phyloP scores from a whole-genome alignment of 2,888 invertebrate genomes.

The Synanthedon myopaeformis region DNA sequence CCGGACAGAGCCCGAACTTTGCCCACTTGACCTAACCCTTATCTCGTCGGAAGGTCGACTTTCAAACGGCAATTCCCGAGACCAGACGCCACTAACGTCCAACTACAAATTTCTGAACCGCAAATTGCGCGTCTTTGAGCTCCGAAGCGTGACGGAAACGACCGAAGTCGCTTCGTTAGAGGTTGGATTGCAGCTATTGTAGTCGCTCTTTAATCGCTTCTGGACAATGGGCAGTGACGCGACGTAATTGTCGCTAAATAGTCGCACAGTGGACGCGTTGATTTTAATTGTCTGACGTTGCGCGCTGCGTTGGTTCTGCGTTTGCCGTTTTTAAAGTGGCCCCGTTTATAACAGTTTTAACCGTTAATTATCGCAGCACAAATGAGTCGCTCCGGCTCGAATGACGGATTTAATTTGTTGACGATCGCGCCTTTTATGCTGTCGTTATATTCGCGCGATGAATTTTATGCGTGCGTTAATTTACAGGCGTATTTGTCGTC shows the following conservation, averaged over 20 bases:
- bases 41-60: conserved; percentile 33
- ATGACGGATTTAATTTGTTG: conserved; percentile 50
- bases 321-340: conserved; percentile 21
- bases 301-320: conserved; percentile 7
- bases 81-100: conserved; percentile 16
- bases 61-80: conserved; percentile 41
- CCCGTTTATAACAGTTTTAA: conserved; percentile 41
- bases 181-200: conserved; percentile 59
- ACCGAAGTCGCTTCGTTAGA: conserved; percentile 65
- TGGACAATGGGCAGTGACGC: conserved; percentile 62
- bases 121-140: conserved; percentile 65
- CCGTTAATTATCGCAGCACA: conserved; percentile 48
- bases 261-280: conserved; percentile 35
- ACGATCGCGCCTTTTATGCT: conserved; percentile 41
- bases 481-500: conserved; percentile 15
- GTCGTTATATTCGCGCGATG: conserved; percentile 46
- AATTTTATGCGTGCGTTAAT: conserved; percentile 40
- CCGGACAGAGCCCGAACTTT: conserved; percentile 28
- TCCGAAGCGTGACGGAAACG: conserved; percentile 53
- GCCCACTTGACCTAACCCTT: conserved; percentile 36
- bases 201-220: conserved; percentile 45
- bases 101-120: conserved; percentile 47
- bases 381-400: conserved; percentile 42
- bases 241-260: conserved; percentile 62
- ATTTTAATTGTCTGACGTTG: conserved; percentile 34